Evolutionary conservation across 2,797 vertebrate genomes (phyloP), one percentile per base, ranked within the genome.

Genomic region (Micromesistius poutassou): DNA sequence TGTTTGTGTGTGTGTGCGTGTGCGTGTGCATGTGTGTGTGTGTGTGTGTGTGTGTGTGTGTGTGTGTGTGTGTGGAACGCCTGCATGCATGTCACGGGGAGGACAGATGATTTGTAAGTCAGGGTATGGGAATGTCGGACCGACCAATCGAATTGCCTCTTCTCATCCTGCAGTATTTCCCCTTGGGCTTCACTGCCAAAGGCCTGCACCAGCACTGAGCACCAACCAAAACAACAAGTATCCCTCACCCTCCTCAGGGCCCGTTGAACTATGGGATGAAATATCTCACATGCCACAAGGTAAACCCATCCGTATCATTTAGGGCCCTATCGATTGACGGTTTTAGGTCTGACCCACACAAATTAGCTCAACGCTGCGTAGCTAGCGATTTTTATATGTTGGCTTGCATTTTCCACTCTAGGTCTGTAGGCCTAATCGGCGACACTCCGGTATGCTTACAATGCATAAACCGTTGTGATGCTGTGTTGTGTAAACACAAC

Each of bases 201-300:
- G 55, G 70, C 78, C 80, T 38, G 74, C 89, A 84, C 0, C 78
- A 83, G 74, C 72, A 1, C 19, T 71, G 62, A 82, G 50, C 55
- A 3, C 81, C 73, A 84, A 80, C 22, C 74, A 77, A 84, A 85
- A 82, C 81, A 80, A 77, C 31, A 50, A n/a, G 19, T 62, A 55
- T 12, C 33, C 9, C 19, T 33, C 71, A 6, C 5, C 71, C 71
- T 7, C 16, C 33, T 0, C 70, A 5, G 9, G 16, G 12, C 68
- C 25, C 7, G 2, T 72, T 31, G n/a, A 28, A 68, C 5, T 25
- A 62, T 62, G 70, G 30, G 70, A 71, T 33, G 31, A 71, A 31
- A 6, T 62, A 25, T 62, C 46, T 55, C 16, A 55, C 62, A 28
- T 68, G 62, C 22, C 55, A 62, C 50, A 50, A 13, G 16, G 42